Evolutionary conservation across 2,797 vertebrate genomes (phyloP), one percentile per base, ranked within the genome.

Genomic region (Smutsia temminckii): DNA sequence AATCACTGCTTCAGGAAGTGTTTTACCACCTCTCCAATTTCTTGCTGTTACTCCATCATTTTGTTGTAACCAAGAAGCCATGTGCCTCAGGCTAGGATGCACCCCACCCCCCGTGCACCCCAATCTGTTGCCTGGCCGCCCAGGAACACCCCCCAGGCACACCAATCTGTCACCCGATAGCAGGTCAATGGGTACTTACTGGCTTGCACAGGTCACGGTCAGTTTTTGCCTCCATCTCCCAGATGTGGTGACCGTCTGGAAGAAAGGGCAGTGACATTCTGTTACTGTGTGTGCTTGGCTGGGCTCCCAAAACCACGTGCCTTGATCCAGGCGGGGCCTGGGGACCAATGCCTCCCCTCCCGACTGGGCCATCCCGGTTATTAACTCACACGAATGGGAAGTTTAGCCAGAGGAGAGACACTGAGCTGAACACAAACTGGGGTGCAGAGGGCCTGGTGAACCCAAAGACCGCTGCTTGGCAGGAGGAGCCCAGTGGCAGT

Each of bases 151-250:
- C 2, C 46, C 46, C 46, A 46, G 46, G 46, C 46, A 46, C 46
- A 10, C 46, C 46, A 46, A 46, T 46, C 46, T 46, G 46, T 46
- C 46, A 46, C 46, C 46, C 46, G 9, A 46, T 12, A 46, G 46
- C 10, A 0, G 0, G 5, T 49, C 91, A 16, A 10, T 32, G 17
- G 0, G 7, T 97, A 99, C 99, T 99, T 98, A 99, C 99, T 98
- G 99, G 98, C 98, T 99, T 99, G 98, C 99, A 98, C 97, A 99
- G 98, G 98, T 99, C 99, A 98, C 99, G 99, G 98, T 99, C 99
- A 3, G 99, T 99, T 97, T 99, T 99, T 89, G 99, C 99, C 98
- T 99, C 99, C 93, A 99, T 99, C 98, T 99, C 99, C 99, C 99
- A 99, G 97, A 99, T 98, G 94, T 99, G 99, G 98, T 99, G 99